phyloP scores from a whole-genome alignment of 2,113 vertebrate species.

The Narcine bancroftii region DNA sequence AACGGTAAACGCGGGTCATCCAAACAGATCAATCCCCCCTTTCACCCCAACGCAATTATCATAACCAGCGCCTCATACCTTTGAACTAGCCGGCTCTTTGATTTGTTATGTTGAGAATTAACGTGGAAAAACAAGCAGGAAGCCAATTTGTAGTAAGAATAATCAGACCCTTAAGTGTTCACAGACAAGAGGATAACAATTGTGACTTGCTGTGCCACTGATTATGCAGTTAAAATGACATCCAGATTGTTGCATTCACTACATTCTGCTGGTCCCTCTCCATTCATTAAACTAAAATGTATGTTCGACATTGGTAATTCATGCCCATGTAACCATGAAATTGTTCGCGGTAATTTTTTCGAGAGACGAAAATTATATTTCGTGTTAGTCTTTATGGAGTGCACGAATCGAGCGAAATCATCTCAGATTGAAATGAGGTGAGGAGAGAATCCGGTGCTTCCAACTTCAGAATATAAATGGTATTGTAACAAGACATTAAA shows the following conservation, averaged over 20 bases:
- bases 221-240: conserved; percentile 31
- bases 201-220: background rate
- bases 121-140: conserved; percentile 33
- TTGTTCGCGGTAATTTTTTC: conserved; percentile 5
- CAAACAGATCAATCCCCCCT: conserved; percentile 33
- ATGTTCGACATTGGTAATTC: background rate
- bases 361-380: background rate
- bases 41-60: conserved; percentile 32
- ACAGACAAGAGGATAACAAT: conserved; percentile 14
- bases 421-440: background rate
- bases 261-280: background rate
- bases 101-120: conserved; percentile 33
- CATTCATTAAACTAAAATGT: conserved; percentile 4
- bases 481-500: background rate
- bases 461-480: background rate
- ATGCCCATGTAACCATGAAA: background rate
- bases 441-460: background rate
- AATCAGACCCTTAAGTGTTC: conserved; percentile 5
- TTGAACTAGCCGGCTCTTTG: conserved; percentile 32
- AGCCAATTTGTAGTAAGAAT: conserved; percentile 33
- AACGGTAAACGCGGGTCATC: conserved; percentile 31
- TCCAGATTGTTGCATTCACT: conserved; percentile 7
- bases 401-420: background rate
- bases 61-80: conserved; percentile 16
- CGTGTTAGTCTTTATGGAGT: background rate